phyloP scores from a whole-genome alignment of 1,140 invertebrate genomes.

The Oryzaephilus surinamensis region DNA sequence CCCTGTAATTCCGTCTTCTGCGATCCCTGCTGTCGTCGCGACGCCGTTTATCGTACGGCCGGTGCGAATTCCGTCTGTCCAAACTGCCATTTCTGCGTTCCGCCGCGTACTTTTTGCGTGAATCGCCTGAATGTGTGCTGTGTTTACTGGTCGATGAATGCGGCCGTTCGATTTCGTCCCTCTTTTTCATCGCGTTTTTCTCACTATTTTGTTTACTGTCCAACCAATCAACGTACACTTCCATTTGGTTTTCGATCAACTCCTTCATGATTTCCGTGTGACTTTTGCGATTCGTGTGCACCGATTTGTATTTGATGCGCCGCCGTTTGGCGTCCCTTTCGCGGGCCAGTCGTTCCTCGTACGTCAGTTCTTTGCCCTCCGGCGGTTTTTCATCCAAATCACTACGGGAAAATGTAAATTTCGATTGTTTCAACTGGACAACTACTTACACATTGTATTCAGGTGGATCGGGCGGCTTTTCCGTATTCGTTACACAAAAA shows the following conservation, averaged over 20 bases:
- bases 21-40: neutral
- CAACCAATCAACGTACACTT: slow-evolving; percentile 25
- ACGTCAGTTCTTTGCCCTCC: slow-evolving; percentile 20
- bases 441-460: slow-evolving; percentile 32
- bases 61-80: neutral
- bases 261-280: slow-evolving; percentile 51
- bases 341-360: slow-evolving; percentile 43
- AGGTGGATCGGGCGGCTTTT: slow-evolving; percentile 24
- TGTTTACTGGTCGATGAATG: slow-evolving; percentile 12
- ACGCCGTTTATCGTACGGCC: neutral
- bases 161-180: slow-evolving; percentile 5
- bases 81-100: neutral
- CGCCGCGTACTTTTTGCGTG: slow-evolving; percentile 3
- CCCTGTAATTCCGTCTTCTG: too few relatives aligned
- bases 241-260: slow-evolving; percentile 48
- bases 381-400: neutral
- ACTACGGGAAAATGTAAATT: neutral
- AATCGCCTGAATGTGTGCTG: slow-evolving; percentile 16
- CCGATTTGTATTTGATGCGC: slow-evolving; percentile 48
- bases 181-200: slow-evolving; percentile 1
- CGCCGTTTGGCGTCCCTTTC: slow-evolving; percentile 52
- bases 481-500: slow-evolving; percentile 38
- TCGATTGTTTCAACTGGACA: too few relatives aligned
- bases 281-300: slow-evolving; percentile 51
- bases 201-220: neutral